These are phyloP conservation scores for Catharus ustulatus DNA, from an alignment of 2,797 vertebrate species.

Conservation along the genomic window DNA sequence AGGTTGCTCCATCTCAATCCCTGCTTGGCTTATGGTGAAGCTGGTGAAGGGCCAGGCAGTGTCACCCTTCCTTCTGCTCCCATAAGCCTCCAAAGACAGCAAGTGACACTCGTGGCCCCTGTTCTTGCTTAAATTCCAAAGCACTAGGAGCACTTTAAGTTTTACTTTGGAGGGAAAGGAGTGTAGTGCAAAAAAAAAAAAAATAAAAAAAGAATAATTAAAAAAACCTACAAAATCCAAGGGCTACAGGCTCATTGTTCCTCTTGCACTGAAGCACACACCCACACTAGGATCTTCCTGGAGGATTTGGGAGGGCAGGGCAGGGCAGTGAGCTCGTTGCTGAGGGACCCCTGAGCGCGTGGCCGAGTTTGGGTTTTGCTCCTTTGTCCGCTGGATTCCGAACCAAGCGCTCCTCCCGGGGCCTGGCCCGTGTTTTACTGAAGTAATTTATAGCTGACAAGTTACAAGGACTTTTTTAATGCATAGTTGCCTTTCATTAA, in stretches of 20 bases:
- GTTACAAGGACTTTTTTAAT: slow-evolving; percentile 74
- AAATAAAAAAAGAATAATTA: not conserved
- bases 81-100: slow-evolving; percentile 71
- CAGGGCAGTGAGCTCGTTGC: slow-evolving; percentile 39
- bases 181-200: slow-evolving; percentile 45
- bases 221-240: slow-evolving; percentile 18
- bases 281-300: slow-evolving; percentile 38
- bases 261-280: slow-evolving; percentile 76
- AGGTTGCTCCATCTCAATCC: not conserved
- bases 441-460: slow-evolving; percentile 74
- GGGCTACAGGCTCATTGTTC: slow-evolving; percentile 70
- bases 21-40: not conserved
- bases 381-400: slow-evolving; percentile 25
- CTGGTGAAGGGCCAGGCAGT: not conserved
- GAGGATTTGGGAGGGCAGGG: not conserved
- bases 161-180: slow-evolving; percentile 66
- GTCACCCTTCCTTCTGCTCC: slow-evolving; percentile 26
- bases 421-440: slow-evolving; percentile 59
- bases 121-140: slow-evolving; percentile 76
- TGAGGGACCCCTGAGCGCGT: slow-evolving; percentile 24
- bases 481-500: slow-evolving; percentile 70
- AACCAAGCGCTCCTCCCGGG: slow-evolving; percentile 5
- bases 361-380: slow-evolving; percentile 43
- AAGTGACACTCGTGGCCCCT: slow-evolving; percentile 55
- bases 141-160: slow-evolving; percentile 82